Evolutionary conservation across 2,888 invertebrate species (phyloP).

Genomic region (Andrena fulva): DNA sequence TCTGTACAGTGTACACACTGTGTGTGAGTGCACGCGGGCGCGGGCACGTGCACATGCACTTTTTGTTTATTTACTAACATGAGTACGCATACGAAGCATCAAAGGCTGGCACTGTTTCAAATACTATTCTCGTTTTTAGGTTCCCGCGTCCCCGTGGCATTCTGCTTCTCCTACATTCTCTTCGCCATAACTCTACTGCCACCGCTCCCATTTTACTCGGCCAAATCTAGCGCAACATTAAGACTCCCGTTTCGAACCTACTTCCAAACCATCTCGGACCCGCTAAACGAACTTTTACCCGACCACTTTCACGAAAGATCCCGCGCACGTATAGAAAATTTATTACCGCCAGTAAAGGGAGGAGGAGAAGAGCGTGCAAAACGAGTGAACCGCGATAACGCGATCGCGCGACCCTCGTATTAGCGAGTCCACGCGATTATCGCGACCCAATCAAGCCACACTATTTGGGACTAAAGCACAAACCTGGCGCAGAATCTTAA

Average conservation of each 20-base stretch:
- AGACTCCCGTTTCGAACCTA: neutral
- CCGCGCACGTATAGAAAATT: neutral
- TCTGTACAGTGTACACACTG: too few relatives aligned
- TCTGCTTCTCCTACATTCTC: slow-evolving; percentile 35
- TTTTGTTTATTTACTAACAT: slow-evolving; percentile 62
- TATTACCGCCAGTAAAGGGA: neutral
- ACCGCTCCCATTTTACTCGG: neutral
- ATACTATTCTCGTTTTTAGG: slow-evolving; percentile 75
- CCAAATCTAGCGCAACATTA: neutral
- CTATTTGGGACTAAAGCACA: neutral
- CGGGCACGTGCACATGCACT: slow-evolving; percentile 32
- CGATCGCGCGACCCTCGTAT: neutral
- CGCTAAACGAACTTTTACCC: neutral
- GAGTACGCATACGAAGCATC: slow-evolving; percentile 61
- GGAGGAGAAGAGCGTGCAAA: neutral
- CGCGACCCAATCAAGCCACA: neutral
- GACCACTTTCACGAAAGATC: slow-evolving; percentile 1
- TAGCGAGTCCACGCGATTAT: neutral
- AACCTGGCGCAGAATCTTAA: too few relatives aligned
- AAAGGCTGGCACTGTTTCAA: slow-evolving; percentile 77
- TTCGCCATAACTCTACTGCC: slow-evolving; percentile 34
- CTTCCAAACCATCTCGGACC: neutral
- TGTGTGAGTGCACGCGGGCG: neutral
- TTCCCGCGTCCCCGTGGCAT: slow-evolving; percentile 35
- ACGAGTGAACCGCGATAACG: slow-evolving; percentile 4